A percentile compares a stretch with the other conserved stretches of the same genome.
Evolutionary conservation across 2,797 vertebrate species (phyloP).

Genomic region (Epinephelus awoara): DNA sequence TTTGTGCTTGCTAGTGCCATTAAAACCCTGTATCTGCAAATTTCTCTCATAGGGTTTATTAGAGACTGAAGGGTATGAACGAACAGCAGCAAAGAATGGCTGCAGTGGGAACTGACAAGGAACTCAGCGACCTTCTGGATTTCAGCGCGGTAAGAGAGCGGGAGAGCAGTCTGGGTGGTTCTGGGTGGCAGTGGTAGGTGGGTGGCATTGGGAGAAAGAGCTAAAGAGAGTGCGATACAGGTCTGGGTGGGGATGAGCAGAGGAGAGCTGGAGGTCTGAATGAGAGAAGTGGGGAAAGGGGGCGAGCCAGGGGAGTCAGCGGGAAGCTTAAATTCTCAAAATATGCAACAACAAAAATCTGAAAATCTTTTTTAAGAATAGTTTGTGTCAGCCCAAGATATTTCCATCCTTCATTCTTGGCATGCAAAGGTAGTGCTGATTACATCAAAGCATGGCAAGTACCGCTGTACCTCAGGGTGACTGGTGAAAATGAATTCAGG

Average conservation of each 20-base stretch:
- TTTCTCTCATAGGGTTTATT: slow-evolving; percentile 89
- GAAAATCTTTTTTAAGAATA: slow-evolving; percentile 14
- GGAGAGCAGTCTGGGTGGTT: slow-evolving; percentile 77
- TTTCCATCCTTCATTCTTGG: slow-evolving; percentile 49
- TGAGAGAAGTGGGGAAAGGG: slow-evolving; percentile 32
- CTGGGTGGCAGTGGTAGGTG: slow-evolving; percentile 71
- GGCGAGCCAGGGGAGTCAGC: slow-evolving; percentile 8
- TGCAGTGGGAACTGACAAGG: slow-evolving; percentile 99
- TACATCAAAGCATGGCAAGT: slow-evolving; percentile 46
- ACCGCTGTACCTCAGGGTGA: slow-evolving; percentile 48
- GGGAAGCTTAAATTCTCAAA: slow-evolving; percentile 26
- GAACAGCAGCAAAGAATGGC: slow-evolving; percentile 97
- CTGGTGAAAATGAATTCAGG: slow-evolving; percentile 47
- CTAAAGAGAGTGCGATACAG: slow-evolving; percentile 58
- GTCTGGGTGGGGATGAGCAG: slow-evolving; percentile 44
- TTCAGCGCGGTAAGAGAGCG: slow-evolving; percentile 97
- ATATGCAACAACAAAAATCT: slow-evolving; percentile 3
- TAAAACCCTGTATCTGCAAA: slow-evolving; percentile 85
- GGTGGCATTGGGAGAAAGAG: slow-evolving; percentile 67
- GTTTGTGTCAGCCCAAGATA: slow-evolving; percentile 32
- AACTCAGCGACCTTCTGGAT: slow-evolving; percentile 99
- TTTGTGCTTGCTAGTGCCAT: slow-evolving; percentile 79
- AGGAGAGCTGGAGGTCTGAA: slow-evolving; percentile 57
- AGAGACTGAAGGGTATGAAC: slow-evolving; percentile 90
- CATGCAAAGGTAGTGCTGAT: slow-evolving; percentile 36